Base-by-base conservation (phyloP, 2,113 vertebrate species). In the Onychostruthus taczanowskii region DNA sequence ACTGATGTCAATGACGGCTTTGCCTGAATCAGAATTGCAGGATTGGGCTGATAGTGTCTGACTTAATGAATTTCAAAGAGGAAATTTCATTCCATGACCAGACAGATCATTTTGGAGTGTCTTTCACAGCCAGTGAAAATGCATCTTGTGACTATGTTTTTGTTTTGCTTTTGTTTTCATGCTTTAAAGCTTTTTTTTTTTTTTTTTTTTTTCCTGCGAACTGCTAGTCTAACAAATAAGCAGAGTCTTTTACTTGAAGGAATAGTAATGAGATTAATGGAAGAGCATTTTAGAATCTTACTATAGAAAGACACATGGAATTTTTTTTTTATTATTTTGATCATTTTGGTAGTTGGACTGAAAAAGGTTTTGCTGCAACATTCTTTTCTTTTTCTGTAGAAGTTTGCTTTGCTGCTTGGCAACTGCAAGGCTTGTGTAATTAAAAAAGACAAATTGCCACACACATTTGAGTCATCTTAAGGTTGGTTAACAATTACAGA, bases 51-150 rank as follows among this genome's bases (percentile, higher is more conserved):
- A 93, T 84, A 68, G 66, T 95, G 95, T 96, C 95, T 78, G 55
- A 78, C 84, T 87, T 95, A 92, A 97, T 94, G 94, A 94, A 87
- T 94, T 95, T 94, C 93, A 96, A 94, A 87, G 56, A 62, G 56
- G 18, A 84, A 90, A 61, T 72, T 91, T 92, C 33, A 35, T 94
- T 94, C 92, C 46, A 16, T 94, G 93, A 94, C 93, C 84, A 94
- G 93, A 87, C 84, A 94, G 80, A 87, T 94, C 21, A 81, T 70
- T 96, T 94, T 95, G 58, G 62, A 91, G 37, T 2, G 3, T 84
- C 89, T 92, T 86, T 93, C 81, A 75, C 77, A 79, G 95, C 61
- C 49, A 84, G 28, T 79, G 28, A 59, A 91, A 91, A 72, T 39
- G 31, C 6, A 87, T 81, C 56, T 62, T 91, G 47, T 90, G 84